Percentiles rank a stretch among this genome's conserved stretches.
phyloP scores from a whole-genome alignment of 2,113 vertebrate genomes.

The Sturnira hondurensis region DNA sequence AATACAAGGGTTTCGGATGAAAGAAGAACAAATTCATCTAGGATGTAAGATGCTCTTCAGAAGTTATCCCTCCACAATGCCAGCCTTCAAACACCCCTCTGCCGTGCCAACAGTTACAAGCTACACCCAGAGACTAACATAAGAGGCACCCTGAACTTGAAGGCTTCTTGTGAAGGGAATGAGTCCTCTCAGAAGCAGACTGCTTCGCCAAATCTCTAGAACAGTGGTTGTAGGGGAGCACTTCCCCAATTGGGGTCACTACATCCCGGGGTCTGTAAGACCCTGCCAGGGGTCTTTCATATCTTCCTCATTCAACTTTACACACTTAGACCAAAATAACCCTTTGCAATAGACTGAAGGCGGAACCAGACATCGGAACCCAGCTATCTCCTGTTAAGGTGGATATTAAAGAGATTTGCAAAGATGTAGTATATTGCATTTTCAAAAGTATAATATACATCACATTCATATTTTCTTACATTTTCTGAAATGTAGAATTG shows the following conservation, averaged over 20 bases:
- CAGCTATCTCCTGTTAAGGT: background rate
- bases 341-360: background rate
- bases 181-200: background rate
- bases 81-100: too few species aligned
- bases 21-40: background rate
- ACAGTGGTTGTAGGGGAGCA: background rate
- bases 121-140: background rate
- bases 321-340: background rate
- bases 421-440: background rate
- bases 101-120: accelerated
- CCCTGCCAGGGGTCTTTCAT: background rate
- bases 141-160: background rate
- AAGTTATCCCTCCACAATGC: background rate
- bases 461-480: background rate
- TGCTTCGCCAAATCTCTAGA: background rate
- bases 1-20: background rate
- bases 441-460: background rate
- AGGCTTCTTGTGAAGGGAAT: background rate
- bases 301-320: background rate
- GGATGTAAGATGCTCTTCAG: too few species aligned
- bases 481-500: background rate
- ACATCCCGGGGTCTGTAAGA: background rate
- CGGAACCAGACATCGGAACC: background rate
- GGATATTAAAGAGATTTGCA: background rate
- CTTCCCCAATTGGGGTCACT: background rate